These are phyloP conservation scores for Drosophila ercepeae DNA, from an alignment of 1,140 invertebrate species.

Conservation along the genomic window DNA sequence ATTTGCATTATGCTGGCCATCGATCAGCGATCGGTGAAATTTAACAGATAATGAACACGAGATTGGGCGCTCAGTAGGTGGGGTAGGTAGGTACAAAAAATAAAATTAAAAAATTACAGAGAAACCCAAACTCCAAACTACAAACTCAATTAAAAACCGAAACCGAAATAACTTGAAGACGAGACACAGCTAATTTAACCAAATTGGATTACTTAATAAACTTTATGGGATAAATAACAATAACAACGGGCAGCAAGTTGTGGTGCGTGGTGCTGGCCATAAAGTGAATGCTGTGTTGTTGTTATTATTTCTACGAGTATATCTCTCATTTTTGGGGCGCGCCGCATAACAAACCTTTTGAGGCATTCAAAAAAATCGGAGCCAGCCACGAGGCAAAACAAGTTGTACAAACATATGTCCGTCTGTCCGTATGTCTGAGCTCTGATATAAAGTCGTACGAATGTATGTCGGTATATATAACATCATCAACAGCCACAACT, in stretches of 20 bases:
- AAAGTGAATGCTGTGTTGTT: constrained; percentile 67
- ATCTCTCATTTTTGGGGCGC: constrained; percentile 59
- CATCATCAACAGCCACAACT: constrained; percentile 53
- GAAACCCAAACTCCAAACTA: constrained; percentile 23
- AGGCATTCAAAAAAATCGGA: constrained; percentile 60
- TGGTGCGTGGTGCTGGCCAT: constrained; percentile 60
- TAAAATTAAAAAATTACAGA: constrained; percentile 8
- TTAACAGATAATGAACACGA: constrained; percentile 23
- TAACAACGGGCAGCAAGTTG: constrained; percentile 47
- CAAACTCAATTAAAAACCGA: constrained; percentile 74
- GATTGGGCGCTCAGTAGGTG: constrained; percentile 5
- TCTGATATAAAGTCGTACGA: constrained; percentile 8
- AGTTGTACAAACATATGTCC: constrained; percentile 62
- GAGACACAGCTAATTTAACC: constrained; percentile 78
- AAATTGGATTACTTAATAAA: constrained; percentile 84
- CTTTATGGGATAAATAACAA: constrained; percentile 81
- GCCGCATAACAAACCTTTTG: constrained; percentile 75
- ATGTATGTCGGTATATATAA: constrained; percentile 35
- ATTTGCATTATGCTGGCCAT: constrained; percentile 72
- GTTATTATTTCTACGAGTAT: constrained; percentile 53
- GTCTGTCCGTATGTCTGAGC: constrained; percentile 29
- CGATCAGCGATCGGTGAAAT: constrained; percentile 63
- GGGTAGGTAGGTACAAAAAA: background rate
- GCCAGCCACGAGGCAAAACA: constrained; percentile 70
- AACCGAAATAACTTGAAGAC: constrained; percentile 12